These are phyloP conservation scores for Leuctra nigra DNA, from an alignment of 2,888 invertebrate species.

Conservation along the genomic window DNA sequence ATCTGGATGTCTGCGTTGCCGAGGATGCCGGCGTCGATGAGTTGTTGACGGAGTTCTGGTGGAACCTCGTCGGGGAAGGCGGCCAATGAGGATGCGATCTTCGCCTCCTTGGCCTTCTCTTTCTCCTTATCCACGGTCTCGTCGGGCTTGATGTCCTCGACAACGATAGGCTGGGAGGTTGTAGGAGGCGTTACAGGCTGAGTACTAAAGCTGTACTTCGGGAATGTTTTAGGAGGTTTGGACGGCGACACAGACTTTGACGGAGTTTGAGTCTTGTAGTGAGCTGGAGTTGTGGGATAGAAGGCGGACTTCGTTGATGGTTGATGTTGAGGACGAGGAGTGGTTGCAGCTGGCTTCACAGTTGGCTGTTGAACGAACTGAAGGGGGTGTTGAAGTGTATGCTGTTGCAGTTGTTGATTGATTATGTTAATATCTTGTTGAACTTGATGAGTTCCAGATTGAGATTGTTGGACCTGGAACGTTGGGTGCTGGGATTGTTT, in stretches of 20 bases:
- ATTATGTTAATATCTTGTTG: constrained; percentile 30
- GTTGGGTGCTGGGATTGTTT: constrained; percentile 1
- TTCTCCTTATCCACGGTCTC: constrained; percentile 1
- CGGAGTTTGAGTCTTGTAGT: no score
- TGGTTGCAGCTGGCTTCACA: no score
- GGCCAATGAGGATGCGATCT: constrained; percentile 37
- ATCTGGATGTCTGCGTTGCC: constrained; percentile 84
- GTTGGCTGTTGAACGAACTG: no score
- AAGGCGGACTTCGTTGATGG: no score
- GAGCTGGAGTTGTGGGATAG: no score
- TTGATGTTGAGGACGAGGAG: no score
- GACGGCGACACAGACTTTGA: constrained; percentile 36
- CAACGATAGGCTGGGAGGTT: constrained; percentile 38
- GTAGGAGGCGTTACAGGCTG: constrained; percentile 43
- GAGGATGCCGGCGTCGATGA: constrained; percentile 76
- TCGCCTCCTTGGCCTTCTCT: constrained; percentile 1
- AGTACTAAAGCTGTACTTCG: constrained; percentile 39
- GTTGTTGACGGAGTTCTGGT: constrained; percentile 74
- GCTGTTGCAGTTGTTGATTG: constrained; percentile 34
- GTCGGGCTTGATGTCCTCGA: constrained; percentile 32
- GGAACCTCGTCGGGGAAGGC: constrained; percentile 80
- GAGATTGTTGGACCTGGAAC: constrained; percentile 30
- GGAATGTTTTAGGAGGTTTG: constrained; percentile 3
- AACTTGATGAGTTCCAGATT: constrained; percentile 19
- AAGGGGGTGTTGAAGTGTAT: constrained; percentile 30